Conservation (phyloP, 1,140 invertebrate genomes). For the Drosophila pachea region DNA sequence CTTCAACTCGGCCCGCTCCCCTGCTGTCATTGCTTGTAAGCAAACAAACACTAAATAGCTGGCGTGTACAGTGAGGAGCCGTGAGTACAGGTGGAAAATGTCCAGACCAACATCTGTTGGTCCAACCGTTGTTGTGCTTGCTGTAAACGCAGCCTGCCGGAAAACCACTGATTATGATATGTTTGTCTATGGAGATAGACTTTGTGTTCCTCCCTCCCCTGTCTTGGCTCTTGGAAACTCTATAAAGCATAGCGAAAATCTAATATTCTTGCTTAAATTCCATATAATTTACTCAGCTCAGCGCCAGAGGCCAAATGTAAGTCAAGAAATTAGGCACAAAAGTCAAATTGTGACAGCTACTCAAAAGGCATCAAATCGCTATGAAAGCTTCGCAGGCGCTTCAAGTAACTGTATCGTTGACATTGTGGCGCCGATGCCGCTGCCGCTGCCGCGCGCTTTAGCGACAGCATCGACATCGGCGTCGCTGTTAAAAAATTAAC, state of each 20-base stretch:
- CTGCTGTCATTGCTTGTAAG: conserved; percentile 52
- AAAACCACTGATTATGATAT: conserved; percentile 48
- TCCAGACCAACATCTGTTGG: conserved; percentile 25
- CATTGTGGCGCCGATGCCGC: conserved; percentile 11
- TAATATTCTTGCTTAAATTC: conserved; percentile 3
- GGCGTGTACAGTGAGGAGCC: conserved; percentile 24
- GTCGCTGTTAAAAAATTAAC: conserved; percentile 67
- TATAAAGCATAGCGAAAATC: background rate
- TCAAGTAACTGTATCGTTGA: conserved; percentile 26
- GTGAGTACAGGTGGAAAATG: conserved; percentile 25
- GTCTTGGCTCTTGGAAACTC: background rate
- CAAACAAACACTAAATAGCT: conserved; percentile 50
- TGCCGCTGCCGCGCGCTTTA: conserved; percentile 9
- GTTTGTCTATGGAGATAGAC: conserved; percentile 4
- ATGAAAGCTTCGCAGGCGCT: background rate
- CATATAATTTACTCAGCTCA: conserved; percentile 1
- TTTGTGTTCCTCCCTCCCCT: background rate
- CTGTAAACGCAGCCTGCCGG: conserved; percentile 38
- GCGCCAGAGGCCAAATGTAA: background rate
- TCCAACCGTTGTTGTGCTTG: conserved; percentile 18
- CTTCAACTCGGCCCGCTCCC: background rate
- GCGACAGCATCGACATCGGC: conserved; percentile 16
- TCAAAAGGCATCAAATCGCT: conserved; percentile 8
- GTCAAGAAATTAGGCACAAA: conserved; percentile 10
- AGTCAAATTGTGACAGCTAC: conserved; percentile 31